These are phyloP conservation scores for Patella vulgata DNA, from an alignment of 1,140 invertebrate genomes.

Conservation along the genomic window DNA sequence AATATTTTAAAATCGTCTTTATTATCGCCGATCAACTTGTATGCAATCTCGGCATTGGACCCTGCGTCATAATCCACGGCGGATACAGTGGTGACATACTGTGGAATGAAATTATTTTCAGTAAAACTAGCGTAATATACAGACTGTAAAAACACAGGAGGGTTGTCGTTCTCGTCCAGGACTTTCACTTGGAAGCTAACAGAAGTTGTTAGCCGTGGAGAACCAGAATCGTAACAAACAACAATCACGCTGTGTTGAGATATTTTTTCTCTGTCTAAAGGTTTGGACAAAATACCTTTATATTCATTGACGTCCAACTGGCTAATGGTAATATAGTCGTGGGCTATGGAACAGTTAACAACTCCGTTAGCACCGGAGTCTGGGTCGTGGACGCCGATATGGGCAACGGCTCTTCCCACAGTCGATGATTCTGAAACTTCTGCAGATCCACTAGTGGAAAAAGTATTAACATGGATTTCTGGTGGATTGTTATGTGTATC, in stretches of 20 bases:
- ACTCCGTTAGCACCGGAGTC: constrained; percentile 54
- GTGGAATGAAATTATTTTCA: constrained; percentile 89
- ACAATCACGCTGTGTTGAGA: constrained; percentile 65
- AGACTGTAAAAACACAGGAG: constrained; percentile 63
- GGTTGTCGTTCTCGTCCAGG: constrained; percentile 59
- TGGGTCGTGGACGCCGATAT: constrained; percentile 49
- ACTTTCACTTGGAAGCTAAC: constrained; percentile 96
- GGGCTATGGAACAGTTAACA: constrained; percentile 47
- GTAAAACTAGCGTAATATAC: constrained; percentile 74
- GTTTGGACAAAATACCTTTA: constrained; percentile 63
- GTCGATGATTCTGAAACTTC: constrained; percentile 54
- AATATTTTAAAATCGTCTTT: no score
- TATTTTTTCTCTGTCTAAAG: constrained; percentile 81
- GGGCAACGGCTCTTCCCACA: constrained; percentile 51
- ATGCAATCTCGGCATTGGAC: constrained; percentile 66
- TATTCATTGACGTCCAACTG: constrained; percentile 45
- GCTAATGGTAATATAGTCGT: constrained; percentile 40
- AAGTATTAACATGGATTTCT: constrained; percentile 50
- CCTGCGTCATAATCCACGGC: constrained; percentile 69
- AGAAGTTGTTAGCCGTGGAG: constrained; percentile 79
- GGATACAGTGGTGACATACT: constrained; percentile 81
- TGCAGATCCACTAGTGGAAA: constrained; percentile 34
- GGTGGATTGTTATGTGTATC: constrained; percentile 61
- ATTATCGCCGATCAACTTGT: constrained; percentile 81
- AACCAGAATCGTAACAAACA: constrained; percentile 73